phyloP scores from a whole-genome alignment of 2,888 invertebrate species.

The Petrolisthes manimaculis region DNA sequence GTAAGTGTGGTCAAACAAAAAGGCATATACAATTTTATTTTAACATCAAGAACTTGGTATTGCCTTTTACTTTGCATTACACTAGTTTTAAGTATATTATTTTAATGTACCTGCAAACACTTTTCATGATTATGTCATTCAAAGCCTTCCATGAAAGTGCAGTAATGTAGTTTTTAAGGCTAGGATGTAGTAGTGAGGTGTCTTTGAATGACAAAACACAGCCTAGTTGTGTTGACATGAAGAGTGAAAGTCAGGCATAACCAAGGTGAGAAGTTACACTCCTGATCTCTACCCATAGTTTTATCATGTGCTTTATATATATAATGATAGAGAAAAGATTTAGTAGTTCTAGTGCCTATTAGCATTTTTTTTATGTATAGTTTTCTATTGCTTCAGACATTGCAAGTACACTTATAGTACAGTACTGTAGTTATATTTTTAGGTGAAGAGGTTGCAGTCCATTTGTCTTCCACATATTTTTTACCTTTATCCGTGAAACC shows the following conservation, averaged over 20 bases:
- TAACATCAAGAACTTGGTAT: too few species aligned
- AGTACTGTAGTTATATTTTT: neutral
- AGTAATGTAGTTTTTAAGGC: neutral
- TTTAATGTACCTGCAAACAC: slow-evolving; percentile 6
- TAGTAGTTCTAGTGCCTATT: too few species aligned
- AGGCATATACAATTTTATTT: too few species aligned
- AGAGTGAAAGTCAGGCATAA: neutral
- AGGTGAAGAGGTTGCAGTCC: neutral
- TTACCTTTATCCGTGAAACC: neutral
- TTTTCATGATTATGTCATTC: slow-evolving; percentile 8
- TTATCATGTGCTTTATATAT: neutral
- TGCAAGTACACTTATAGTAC: neutral
- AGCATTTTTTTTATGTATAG: too few species aligned
- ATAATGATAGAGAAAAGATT: too few species aligned
- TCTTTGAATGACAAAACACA: neutral
- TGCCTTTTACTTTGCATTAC: too few species aligned
- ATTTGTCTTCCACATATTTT: neutral
- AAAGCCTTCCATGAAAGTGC: neutral
- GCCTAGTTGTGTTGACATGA: neutral
- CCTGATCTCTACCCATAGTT: slow-evolving; percentile 2
- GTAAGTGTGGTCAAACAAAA: too few species aligned
- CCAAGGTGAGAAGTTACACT: slow-evolving; percentile 6
- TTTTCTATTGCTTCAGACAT: too few species aligned
- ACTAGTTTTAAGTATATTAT: too few species aligned
- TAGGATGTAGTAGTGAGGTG: neutral